Percentiles rank a stretch among this genome's conserved stretches.
Conservation (phyloP, 2,113 vertebrate species). For the Ahaetulla prasina region DNA sequence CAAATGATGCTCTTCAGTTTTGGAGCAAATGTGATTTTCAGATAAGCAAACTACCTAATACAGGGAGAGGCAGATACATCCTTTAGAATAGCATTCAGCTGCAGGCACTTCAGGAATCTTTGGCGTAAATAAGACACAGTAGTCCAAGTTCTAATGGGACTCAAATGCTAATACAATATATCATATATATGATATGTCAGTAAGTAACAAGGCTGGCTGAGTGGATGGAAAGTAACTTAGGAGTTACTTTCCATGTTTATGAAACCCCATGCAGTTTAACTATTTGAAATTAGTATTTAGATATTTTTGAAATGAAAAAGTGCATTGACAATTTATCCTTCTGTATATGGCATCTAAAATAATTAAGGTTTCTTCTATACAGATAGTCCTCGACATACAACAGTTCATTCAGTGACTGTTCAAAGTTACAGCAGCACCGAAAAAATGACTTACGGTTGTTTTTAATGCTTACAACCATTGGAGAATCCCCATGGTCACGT, state of each 20-base stretch:
- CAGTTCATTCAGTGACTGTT: neutral
- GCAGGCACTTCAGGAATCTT: neutral
- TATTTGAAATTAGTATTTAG: neutral
- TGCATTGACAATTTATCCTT: neutral
- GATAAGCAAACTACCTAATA: neutral
- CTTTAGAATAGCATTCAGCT: neutral
- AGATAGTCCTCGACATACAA: neutral
- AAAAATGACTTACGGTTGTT: neutral
- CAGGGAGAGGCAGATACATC: neutral
- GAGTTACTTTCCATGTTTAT: neutral
- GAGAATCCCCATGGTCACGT: neutral
- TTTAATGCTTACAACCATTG: neutral
- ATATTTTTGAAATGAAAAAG: neutral
- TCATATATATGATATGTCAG: neutral
- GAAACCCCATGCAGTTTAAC: neutral
- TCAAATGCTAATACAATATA: neutral
- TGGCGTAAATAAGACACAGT: neutral
- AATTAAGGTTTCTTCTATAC: neutral
- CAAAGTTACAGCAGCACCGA: neutral
- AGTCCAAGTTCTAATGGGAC: neutral
- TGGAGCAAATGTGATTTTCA: conserved; percentile 16
- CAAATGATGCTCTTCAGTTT: neutral
- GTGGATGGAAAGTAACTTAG: neutral
- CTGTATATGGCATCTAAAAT: neutral
- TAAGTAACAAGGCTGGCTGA: neutral